A percentile compares a stretch with the other conserved stretches of the same genome.
phyloP scores from a whole-genome alignment of 2,797 vertebrate species.

The Schizopygopsis pylzovi region DNA sequence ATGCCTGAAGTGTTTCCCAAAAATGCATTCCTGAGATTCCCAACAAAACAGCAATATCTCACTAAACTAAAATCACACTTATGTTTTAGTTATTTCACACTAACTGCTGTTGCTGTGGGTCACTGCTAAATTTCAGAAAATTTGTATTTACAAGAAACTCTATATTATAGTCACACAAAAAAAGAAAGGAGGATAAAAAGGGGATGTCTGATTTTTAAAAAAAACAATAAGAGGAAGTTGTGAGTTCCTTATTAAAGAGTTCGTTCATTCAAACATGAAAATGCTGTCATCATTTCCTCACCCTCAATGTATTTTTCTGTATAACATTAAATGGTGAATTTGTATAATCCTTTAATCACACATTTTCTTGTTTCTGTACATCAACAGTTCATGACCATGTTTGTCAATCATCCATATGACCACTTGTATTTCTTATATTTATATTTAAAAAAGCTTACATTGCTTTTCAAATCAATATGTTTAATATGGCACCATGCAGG shows the following conservation, averaged over 20 bases:
- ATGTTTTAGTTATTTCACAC: too few species aligned
- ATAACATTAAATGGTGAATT: background rate
- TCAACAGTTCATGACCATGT: background rate
- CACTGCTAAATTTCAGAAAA: background rate
- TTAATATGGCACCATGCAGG: background rate
- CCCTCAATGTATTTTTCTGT: background rate
- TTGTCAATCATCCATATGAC: background rate
- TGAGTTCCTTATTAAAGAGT: background rate
- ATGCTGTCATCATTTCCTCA: background rate
- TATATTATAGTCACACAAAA: background rate
- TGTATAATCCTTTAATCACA: background rate
- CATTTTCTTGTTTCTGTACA: background rate
- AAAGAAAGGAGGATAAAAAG: background rate
- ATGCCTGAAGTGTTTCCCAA: background rate
- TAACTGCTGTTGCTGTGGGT: too few species aligned
- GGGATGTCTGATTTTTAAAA: background rate
- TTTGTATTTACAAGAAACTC: background rate
- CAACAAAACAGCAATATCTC: background rate
- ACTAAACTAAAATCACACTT: background rate
- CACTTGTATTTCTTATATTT: background rate
- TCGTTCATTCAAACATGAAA: background rate
- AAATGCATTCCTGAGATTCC: background rate
- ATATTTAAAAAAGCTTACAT: background rate
- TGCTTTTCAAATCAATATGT: background rate
- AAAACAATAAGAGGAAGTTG: conserved; percentile 14